phyloP scores from a whole-genome alignment of 2,113 vertebrate species.

The Nothobranchius kuhntae region DNA sequence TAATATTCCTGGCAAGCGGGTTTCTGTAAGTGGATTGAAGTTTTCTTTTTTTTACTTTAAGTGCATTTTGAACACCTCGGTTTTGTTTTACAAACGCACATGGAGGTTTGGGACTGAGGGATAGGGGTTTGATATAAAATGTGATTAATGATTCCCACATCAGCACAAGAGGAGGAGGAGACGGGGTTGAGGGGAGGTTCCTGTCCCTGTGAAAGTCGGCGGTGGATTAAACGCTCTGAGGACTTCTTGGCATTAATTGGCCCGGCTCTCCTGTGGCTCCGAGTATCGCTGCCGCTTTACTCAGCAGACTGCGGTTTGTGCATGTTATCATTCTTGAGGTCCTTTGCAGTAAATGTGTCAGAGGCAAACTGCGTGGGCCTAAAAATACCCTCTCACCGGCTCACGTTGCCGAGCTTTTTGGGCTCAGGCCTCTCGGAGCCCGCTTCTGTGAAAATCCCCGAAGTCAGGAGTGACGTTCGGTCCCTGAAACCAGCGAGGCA shows the following conservation, averaged over 20 bases:
- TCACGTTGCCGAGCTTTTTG: constrained; percentile 25
- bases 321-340: constrained; percentile 62
- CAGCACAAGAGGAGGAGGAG: constrained; percentile 25
- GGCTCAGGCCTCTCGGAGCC: constrained; percentile 1
- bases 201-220: constrained; percentile 51
- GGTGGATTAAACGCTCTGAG: constrained; percentile 64
- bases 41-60: background rate
- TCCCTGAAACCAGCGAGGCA: constrained; percentile 24
- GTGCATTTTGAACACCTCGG: background rate
- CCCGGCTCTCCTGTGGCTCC: constrained; percentile 57
- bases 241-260: constrained; percentile 65
- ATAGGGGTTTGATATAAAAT: constrained; percentile 57
- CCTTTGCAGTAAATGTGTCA: constrained; percentile 66
- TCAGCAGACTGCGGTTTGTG: constrained; percentile 43
- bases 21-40: constrained; percentile 4
- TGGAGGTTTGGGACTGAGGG: constrained; percentile 48
- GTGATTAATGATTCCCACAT: constrained; percentile 68
- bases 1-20: constrained; percentile 16
- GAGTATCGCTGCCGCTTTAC: constrained; percentile 55
- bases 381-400: constrained; percentile 62
- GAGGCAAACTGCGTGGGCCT: constrained; percentile 49
- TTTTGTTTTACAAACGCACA: constrained; percentile 33
- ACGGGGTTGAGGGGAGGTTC: constrained; percentile 4
- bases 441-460: constrained; percentile 1
- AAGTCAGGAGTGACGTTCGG: constrained; percentile 19